Evolutionary conservation across 2,113 vertebrate genomes (phyloP).

Genomic region (Phycodurus eques): DNA sequence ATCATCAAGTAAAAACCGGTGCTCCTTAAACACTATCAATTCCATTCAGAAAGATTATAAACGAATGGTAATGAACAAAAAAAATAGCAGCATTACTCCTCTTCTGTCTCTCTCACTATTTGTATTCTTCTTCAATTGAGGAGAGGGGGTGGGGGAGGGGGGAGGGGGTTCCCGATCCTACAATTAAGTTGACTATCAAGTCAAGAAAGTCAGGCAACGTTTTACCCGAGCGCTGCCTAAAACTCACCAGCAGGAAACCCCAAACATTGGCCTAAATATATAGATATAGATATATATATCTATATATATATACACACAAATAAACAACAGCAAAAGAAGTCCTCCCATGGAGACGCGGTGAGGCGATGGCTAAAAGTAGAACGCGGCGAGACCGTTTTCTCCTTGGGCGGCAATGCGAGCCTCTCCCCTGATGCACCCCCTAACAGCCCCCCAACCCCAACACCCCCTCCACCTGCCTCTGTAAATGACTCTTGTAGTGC

Average conservation of each 20-base stretch:
- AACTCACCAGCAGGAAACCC: slow-evolving; percentile 55
- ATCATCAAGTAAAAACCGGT: slow-evolving; percentile 71
- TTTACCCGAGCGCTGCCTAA: slow-evolving; percentile 51
- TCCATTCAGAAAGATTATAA: slow-evolving; percentile 75
- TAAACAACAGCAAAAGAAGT: not conserved
- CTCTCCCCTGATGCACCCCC: slow-evolving; percentile 50
- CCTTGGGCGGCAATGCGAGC: slow-evolving; percentile 52
- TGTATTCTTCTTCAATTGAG: slow-evolving; percentile 76
- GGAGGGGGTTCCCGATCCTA: slow-evolving; percentile 63
- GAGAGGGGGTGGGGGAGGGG: slow-evolving; percentile 59
- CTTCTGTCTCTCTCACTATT: slow-evolving; percentile 62
- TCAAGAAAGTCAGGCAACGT: slow-evolving; percentile 15
- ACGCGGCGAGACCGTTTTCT: not conserved
- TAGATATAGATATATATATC: no score
- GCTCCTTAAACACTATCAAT: slow-evolving; percentile 77
- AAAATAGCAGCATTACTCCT: slow-evolving; percentile 71
- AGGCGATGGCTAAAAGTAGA: not conserved
- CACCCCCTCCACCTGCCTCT: slow-evolving; percentile 32
- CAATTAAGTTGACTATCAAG: slow-evolving; percentile 29
- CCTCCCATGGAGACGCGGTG: not conserved
- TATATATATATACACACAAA: no score
- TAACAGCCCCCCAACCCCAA: not conserved
- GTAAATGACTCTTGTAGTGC: slow-evolving; percentile 77
- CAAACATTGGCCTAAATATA: slow-evolving; percentile 12
- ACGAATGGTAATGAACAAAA: slow-evolving; percentile 74